These are phyloP conservation scores for Leptocoma aspasia DNA, from an alignment of 2,113 vertebrate genomes.

Conservation along the genomic window DNA sequence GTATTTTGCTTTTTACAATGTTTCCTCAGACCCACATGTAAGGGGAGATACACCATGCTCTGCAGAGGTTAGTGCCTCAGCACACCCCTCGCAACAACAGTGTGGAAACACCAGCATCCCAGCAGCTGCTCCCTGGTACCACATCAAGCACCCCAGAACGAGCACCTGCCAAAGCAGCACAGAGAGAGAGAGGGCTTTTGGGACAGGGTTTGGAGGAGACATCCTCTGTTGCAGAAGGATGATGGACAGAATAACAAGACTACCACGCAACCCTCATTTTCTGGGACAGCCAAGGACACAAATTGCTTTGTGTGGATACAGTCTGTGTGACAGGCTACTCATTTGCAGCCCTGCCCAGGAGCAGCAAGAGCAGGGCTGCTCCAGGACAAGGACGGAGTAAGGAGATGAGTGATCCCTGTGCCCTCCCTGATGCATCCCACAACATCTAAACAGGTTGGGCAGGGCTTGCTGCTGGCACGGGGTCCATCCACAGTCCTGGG, in stretches of 20 bases:
- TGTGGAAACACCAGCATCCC: background rate
- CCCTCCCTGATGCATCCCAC: too few species aligned
- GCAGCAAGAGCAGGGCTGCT: background rate
- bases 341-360: background rate
- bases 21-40: fast-evolving
- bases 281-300: background rate
- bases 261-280: fast-evolving
- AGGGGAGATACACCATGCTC: background rate
- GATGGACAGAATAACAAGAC: background rate
- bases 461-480: background rate
- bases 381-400: fast-evolving
- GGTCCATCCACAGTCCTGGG: fast-evolving
- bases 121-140: background rate
- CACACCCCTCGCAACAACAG: background rate
- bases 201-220: background rate
- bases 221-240: background rate
- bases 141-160: background rate
- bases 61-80: background rate
- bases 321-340: background rate
- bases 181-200: background rate
- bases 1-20: background rate
- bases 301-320: background rate
- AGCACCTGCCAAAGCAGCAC: background rate
- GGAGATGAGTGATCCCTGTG: background rate
- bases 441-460: background rate